Conservation (phyloP, 1,140 invertebrate species). For the Calliphora vicina region DNA sequence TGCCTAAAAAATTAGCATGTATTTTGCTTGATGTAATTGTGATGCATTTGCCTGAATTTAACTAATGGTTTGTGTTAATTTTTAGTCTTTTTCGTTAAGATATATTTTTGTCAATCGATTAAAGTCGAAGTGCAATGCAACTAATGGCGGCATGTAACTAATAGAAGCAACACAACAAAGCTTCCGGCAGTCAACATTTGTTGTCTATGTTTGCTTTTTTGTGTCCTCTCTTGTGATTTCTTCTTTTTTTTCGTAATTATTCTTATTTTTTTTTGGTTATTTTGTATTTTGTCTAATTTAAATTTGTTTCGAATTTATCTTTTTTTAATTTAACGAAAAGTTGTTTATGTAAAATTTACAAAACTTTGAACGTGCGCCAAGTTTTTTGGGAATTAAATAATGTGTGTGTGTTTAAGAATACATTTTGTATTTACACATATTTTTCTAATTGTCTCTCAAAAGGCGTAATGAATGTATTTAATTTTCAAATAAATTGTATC, state of each 20-base stretch:
- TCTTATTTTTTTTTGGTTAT: background rate
- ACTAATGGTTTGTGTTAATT: background rate
- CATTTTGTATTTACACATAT: background rate
- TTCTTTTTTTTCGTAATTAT: background rate
- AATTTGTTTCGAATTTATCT: background rate
- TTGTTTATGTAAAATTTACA: slow-evolving; percentile 27
- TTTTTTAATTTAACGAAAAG: background rate
- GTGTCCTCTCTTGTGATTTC: background rate
- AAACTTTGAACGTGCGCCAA: slow-evolving; percentile 25
- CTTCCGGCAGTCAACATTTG: slow-evolving; percentile 12
- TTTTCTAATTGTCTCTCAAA: background rate
- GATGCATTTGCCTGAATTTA: background rate
- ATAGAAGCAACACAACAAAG: background rate
- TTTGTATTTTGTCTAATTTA: background rate
- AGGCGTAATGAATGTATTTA: background rate
- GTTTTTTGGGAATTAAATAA: background rate
- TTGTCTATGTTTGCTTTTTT: background rate
- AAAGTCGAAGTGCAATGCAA: background rate
- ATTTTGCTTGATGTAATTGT: background rate
- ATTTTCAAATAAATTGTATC: no score
- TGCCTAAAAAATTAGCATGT: background rate
- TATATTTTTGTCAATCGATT: background rate
- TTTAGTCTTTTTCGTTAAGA: background rate
- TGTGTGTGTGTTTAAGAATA: background rate
- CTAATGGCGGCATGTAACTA: background rate